A percentile compares a stretch with the other conserved stretches of the same genome.
Conservation (phyloP, 2,113 vertebrate genomes). For the Microcebus ravelobensis region DNA sequence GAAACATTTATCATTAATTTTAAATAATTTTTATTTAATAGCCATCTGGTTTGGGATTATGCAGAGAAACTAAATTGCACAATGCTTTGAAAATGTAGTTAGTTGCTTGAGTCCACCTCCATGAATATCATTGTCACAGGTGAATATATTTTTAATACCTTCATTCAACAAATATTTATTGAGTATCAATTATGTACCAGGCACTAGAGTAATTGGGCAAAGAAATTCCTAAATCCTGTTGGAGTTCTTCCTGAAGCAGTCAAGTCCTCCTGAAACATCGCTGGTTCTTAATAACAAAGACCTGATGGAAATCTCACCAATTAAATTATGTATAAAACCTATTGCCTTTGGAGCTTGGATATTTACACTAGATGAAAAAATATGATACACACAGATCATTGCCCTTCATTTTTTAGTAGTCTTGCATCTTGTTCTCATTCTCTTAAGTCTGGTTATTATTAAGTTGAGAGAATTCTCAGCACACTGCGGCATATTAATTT, state of each 20-base stretch:
- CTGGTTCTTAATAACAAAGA: constrained; percentile 48
- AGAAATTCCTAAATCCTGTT: constrained; percentile 37
- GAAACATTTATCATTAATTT: constrained; percentile 51
- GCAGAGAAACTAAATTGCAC: not conserved
- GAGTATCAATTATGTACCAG: constrained; percentile 30
- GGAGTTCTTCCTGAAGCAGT: constrained; percentile 25
- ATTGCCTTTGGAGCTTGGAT: constrained; percentile 29
- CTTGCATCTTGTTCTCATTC: constrained; percentile 60
- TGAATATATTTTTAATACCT: not conserved
- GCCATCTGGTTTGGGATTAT: constrained; percentile 24
- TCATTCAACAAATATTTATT: not conserved
- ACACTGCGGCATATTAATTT: constrained; percentile 58
- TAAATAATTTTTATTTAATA: constrained; percentile 40
- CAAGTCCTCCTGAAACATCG: not conserved
- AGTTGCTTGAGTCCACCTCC: not conserved
- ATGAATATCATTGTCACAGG: not conserved
- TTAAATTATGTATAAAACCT: constrained; percentile 42
- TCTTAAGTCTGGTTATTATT: constrained; percentile 68
- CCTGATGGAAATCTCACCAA: not conserved
- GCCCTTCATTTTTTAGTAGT: constrained; percentile 59
- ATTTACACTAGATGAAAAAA: not conserved
- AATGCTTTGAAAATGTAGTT: constrained; percentile 4
- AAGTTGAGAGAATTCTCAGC: constrained; percentile 64
- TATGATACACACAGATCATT: not conserved
- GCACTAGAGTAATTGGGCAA: not conserved